A percentile compares a stretch with the other conserved stretches of the same genome.
Evolutionary conservation across 2,797 vertebrate genomes (phyloP).

Genomic region (Menidia menidia): DNA sequence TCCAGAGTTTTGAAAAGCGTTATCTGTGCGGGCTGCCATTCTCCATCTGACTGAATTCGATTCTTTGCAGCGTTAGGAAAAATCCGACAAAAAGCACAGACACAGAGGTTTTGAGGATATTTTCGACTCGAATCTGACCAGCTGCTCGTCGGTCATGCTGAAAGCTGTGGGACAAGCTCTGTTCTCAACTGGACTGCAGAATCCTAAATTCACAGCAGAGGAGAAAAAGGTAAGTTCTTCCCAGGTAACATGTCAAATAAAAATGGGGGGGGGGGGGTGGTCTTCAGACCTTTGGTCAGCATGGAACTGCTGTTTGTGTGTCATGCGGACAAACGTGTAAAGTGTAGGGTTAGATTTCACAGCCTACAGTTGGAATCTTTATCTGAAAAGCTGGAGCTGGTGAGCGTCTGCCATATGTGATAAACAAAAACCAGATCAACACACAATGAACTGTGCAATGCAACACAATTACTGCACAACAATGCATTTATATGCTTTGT

Average conservation of each 20-base stretch:
- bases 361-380: not conserved
- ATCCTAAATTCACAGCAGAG: slow-evolving; percentile 70
- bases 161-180: slow-evolving; percentile 74
- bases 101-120: not conserved
- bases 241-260: not conserved
- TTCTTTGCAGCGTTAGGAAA: slow-evolving; percentile 7
- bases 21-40: not conserved
- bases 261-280: not conserved
- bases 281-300: slow-evolving; percentile 25
- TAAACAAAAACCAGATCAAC: no score
- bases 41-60: not conserved
- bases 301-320: not conserved
- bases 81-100: not conserved
- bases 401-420: no score
- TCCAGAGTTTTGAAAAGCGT: not conserved
- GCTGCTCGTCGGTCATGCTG: slow-evolving; percentile 65
- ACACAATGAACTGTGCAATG: no score
- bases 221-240: slow-evolving; percentile 71
- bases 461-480: no score
- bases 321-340: not conserved
- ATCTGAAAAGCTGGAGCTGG: not conserved
- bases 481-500: no score
- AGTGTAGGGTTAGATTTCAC: not conserved
- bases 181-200: slow-evolving; percentile 75
- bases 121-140: not conserved